A percentile compares a stretch with the other conserved stretches of the same genome.
phyloP scores from a whole-genome alignment of 2,113 vertebrate species.

The Pseudonaja textilis region DNA sequence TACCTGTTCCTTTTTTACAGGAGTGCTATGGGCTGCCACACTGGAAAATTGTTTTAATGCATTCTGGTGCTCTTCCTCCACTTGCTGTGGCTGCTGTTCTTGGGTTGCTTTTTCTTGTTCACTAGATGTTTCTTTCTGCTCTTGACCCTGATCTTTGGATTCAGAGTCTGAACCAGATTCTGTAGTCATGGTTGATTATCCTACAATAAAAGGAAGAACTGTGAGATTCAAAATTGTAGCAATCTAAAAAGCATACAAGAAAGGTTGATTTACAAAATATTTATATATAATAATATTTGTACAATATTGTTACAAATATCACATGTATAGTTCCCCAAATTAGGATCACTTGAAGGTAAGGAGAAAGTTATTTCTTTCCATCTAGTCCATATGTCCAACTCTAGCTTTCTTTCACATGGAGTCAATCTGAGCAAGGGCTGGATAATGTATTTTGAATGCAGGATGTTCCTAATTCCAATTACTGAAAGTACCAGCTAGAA shows the following conservation, averaged over 20 bases:
- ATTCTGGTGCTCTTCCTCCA: slow-evolving; percentile 62
- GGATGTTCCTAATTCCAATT: background rate
- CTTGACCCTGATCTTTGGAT: slow-evolving; percentile 82
- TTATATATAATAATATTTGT: background rate
- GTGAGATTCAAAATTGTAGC: background rate
- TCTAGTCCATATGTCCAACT: background rate
- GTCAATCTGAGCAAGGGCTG: background rate
- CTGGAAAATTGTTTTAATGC: slow-evolving; percentile 75
- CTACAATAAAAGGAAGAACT: slow-evolving; percentile 63
- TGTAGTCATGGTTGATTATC: slow-evolving; percentile 91
- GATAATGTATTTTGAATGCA: background rate
- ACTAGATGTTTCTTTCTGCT: slow-evolving; percentile 68
- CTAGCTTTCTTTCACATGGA: background rate
- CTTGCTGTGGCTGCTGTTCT: slow-evolving; percentile 45
- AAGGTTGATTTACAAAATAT: background rate
- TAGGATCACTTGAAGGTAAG: background rate
- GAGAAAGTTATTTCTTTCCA: background rate
- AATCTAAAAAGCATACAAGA: background rate
- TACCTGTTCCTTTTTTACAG: slow-evolving; percentile 76
- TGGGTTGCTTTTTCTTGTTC: slow-evolving; percentile 60
- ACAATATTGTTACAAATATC: background rate
- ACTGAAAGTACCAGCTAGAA: background rate
- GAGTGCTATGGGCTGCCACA: slow-evolving; percentile 82
- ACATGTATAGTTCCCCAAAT: background rate
- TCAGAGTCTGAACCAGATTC: slow-evolving; percentile 87